Evolutionary conservation across 2,797 vertebrate species (phyloP), one percentile per base, ranked within the genome.

Genomic region (Carapus acus): DNA sequence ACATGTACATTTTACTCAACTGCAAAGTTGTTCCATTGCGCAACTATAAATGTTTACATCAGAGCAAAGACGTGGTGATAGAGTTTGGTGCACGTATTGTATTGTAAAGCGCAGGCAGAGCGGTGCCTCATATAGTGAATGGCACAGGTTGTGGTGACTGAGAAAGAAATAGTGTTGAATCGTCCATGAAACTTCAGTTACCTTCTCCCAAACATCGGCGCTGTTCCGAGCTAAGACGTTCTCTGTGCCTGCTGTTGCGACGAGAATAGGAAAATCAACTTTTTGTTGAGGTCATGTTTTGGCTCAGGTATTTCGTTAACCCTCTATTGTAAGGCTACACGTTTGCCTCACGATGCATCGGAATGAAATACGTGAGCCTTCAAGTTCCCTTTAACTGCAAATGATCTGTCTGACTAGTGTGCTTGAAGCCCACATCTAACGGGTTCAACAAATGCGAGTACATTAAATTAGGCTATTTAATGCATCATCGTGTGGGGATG

Each of bases 151-250:
- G 31, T 34, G 40, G 15, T 58, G 37, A 27, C 2, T 13, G 37
- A 27, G 44, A 45, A 31, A 33, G 40, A 16, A 27, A 23, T 34
- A 66, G 33, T 65, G 41, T n/a, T 27, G 43, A 36, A 6, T 7
- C 7, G 31, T n/a, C 17, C 36, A 67, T 63, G 50, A 43, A 78
- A 71, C 62, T 77, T 76, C 45, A 52, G 52, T 29, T 41, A 54
- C 43, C 36, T 56, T 49, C 47, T 47, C 64, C 78, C 64, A 43
- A 80, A 76, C 75, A 79, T 74, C 58, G 58, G 46, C 53, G 55
- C 40, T 18, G 21, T n/a, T 16, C n/a, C 39, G 58, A 54, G 16
- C 58, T 62, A 46, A 33, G 57, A 29, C 62, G 50, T 46, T 69
- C 46, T 55, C 9, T 17, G 46, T 53, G 41, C 50, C 21, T 54